These are phyloP conservation scores for Turnix velox DNA, from an alignment of 2,113 vertebrate species.

Conservation along the genomic window DNA sequence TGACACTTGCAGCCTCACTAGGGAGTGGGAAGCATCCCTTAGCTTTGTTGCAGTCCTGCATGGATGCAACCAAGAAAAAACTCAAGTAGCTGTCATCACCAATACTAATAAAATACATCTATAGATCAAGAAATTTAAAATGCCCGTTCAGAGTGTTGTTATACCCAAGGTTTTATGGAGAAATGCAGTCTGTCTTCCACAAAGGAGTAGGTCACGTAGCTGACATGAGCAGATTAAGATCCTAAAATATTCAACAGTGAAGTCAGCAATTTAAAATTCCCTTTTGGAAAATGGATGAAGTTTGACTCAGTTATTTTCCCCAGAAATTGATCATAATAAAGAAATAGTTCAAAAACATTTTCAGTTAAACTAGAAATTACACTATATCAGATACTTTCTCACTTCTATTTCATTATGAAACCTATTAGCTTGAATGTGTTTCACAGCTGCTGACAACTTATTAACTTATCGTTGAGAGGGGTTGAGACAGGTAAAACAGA, in stretches of 20 bases:
- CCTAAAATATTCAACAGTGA: not conserved
- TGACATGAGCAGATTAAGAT: not conserved
- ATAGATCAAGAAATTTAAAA: not conserved
- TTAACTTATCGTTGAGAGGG: too few relatives aligned
- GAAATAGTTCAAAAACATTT: not conserved
- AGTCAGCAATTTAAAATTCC: not conserved
- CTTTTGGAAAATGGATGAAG: not conserved
- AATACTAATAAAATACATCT: not conserved
- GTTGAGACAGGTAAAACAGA: not conserved
- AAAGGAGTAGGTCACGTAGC: not conserved
- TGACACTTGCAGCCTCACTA: not conserved
- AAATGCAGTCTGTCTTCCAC: not conserved
- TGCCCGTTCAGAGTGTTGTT: not conserved
- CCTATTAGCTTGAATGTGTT: not conserved
- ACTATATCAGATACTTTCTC: not conserved
- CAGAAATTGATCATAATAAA: not conserved
- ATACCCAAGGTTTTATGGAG: not conserved
- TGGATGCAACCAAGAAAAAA: not conserved
- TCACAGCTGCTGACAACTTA: not conserved
- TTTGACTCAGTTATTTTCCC: not conserved
- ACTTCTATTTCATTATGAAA: not conserved
- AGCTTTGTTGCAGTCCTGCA: not conserved
- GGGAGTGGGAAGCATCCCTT: not conserved
- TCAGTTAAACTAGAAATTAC: not conserved
- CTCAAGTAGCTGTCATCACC: not conserved